Conservation (phyloP, 2,888 invertebrate species). For the Chirona hameri region DNA sequence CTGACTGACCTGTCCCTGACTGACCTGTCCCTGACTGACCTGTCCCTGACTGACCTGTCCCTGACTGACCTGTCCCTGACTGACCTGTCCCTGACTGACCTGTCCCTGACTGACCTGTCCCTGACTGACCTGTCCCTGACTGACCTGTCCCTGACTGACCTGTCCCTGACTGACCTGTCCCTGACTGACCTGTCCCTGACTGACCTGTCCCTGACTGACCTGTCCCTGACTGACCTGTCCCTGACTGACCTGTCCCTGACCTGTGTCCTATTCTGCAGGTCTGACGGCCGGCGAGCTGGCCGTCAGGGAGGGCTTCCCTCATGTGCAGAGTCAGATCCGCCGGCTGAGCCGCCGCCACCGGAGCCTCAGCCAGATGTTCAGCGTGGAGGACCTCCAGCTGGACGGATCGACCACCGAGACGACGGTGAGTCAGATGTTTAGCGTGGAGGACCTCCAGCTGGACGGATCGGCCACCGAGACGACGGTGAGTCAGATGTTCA, state of each 20-base stretch:
- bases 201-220: too few relatives aligned
- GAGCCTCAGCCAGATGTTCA: slow-evolving; percentile 5
- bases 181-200: too few relatives aligned
- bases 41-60: too few relatives aligned
- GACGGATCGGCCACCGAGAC: not conserved
- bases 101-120: too few relatives aligned
- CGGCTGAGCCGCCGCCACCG: not conserved
- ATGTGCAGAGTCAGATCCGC: not conserved
- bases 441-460: not conserved
- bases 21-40: too few relatives aligned
- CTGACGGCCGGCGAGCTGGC: not conserved
- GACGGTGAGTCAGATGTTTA: slow-evolving; percentile 4
- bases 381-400: not conserved
- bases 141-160: too few relatives aligned
- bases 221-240: too few relatives aligned
- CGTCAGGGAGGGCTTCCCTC: not conserved
- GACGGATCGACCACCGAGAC: not conserved
- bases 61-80: too few relatives aligned
- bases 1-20: too few relatives aligned
- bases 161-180: too few relatives aligned
- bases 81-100: too few relatives aligned
- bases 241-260: not conserved
- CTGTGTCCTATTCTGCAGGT: not conserved
- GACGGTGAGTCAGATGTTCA: slow-evolving; percentile 10
- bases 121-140: too few relatives aligned